A percentile compares a stretch with the other conserved stretches of the same genome.
These are phyloP conservation scores for Dryobates pubescens DNA, from an alignment of 2,797 vertebrate species.

Conservation along the genomic window DNA sequence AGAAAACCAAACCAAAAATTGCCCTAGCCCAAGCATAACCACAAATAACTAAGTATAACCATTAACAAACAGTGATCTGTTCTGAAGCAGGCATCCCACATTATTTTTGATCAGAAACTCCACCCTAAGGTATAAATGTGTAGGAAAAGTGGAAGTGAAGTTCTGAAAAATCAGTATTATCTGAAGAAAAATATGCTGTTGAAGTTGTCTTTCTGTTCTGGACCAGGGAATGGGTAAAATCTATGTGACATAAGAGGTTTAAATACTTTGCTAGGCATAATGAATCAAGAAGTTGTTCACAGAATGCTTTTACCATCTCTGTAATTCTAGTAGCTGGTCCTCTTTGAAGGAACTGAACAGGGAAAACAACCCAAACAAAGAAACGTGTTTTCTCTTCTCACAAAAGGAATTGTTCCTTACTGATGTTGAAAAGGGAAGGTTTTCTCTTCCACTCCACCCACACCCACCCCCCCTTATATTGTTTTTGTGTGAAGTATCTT, in stretches of 20 bases:
- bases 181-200: neutral
- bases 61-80: neutral
- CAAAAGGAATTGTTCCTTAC: neutral
- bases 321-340: neutral
- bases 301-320: neutral
- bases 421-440: neutral
- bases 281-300: neutral
- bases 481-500: neutral
- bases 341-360: neutral
- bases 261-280: neutral
- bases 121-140: neutral
- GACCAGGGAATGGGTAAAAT: neutral
- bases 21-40: accelerated
- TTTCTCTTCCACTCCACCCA: neutral
- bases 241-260: neutral
- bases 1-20: neutral
- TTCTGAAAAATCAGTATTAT: neutral
- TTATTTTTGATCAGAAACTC: neutral
- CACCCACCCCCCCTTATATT: too few relatives aligned
- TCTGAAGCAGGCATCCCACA: neutral
- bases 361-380: neutral
- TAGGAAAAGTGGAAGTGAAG: accelerated
- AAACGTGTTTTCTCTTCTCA: neutral
- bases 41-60: neutral
- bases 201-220: neutral